phyloP scores from a whole-genome alignment of 2,797 vertebrate genomes.

The Enteromius afrohamiltoni region DNA sequence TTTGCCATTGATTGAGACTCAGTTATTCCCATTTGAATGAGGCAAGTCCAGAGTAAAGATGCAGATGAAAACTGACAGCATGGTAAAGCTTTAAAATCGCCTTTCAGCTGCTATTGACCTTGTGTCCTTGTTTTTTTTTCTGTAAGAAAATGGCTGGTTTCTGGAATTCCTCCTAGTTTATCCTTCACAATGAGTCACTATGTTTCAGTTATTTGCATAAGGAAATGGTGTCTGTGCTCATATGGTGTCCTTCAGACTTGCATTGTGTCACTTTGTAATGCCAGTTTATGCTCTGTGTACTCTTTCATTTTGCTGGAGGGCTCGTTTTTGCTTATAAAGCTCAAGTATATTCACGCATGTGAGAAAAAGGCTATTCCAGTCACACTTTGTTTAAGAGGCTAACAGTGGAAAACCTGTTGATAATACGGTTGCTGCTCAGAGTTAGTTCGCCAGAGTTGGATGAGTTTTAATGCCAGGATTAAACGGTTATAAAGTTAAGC shows the following conservation, averaged over 20 bases:
- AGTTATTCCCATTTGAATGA: background rate
- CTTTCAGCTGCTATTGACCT: slow-evolving; percentile 14
- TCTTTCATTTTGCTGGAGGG: background rate
- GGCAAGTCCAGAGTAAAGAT: background rate
- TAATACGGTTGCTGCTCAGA: background rate
- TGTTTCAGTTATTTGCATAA: slow-evolving; percentile 34
- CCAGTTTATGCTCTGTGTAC: background rate
- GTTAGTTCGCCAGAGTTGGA: slow-evolving; percentile 6
- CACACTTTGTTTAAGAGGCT: slow-evolving; percentile 13
- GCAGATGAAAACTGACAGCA: slow-evolving; percentile 43
- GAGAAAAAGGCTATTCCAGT: background rate
- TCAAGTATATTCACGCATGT: background rate
- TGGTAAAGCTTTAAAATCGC: slow-evolving; percentile 14
- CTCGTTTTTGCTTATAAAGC: background rate
- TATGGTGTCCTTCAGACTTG: background rate
- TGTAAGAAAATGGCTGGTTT: background rate
- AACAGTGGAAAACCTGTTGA: slow-evolving; percentile 19
- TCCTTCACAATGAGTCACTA: background rate
- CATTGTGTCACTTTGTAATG: background rate
- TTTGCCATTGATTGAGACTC: slow-evolving; percentile 22
- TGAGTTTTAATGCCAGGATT: slow-evolving; percentile 34
- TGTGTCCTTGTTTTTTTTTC: background rate
- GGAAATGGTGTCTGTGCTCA: background rate
- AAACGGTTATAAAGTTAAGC: slow-evolving; percentile 29
- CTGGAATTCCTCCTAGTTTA: slow-evolving; percentile 7